A percentile compares a stretch with the other conserved stretches of the same genome.
Evolutionary conservation across 2,888 invertebrate genomes (phyloP).

Genomic region (Chloroclysta siterata): DNA sequence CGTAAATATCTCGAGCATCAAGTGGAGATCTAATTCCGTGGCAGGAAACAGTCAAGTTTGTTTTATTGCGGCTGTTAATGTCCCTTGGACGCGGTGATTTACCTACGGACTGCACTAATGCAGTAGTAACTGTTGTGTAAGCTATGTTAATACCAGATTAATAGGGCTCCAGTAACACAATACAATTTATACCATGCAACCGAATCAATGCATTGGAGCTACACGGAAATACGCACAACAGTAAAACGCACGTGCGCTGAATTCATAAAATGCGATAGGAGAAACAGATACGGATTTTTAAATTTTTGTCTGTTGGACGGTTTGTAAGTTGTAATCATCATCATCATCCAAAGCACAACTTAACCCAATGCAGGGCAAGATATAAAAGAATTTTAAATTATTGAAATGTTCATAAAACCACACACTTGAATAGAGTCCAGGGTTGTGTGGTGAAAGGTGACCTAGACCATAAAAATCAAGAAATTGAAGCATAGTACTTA

Average conservation of each 20-base stretch:
- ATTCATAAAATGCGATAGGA: not conserved
- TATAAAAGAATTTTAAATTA: no score
- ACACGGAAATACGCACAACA: conserved; percentile 14
- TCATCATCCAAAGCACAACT: no score
- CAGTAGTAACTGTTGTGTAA: conserved; percentile 14
- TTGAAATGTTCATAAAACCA: no score
- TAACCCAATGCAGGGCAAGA: no score
- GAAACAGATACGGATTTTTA: not conserved
- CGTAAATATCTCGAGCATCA: conserved; percentile 59
- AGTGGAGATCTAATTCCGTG: conserved; percentile 64
- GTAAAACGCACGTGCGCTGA: conserved; percentile 15
- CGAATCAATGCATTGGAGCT: conserved; percentile 4
- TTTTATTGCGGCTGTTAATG: conserved; percentile 77
- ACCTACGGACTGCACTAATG: conserved; percentile 45
- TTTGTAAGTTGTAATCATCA: no score
- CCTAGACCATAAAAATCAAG: no score
- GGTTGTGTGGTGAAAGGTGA: no score
- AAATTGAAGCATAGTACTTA: no score
- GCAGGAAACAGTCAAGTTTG: conserved; percentile 72
- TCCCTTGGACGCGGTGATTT: conserved; percentile 68
- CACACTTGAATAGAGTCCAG: no score
- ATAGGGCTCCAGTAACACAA: conserved; percentile 20
- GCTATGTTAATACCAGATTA: conserved; percentile 9
- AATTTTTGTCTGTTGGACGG: not conserved
- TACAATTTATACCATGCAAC: conserved; percentile 8